A percentile compares a stretch with the other conserved stretches of the same genome.
phyloP scores from a whole-genome alignment of 2,113 vertebrate species.

The Brachyhypopomus gauderio region DNA sequence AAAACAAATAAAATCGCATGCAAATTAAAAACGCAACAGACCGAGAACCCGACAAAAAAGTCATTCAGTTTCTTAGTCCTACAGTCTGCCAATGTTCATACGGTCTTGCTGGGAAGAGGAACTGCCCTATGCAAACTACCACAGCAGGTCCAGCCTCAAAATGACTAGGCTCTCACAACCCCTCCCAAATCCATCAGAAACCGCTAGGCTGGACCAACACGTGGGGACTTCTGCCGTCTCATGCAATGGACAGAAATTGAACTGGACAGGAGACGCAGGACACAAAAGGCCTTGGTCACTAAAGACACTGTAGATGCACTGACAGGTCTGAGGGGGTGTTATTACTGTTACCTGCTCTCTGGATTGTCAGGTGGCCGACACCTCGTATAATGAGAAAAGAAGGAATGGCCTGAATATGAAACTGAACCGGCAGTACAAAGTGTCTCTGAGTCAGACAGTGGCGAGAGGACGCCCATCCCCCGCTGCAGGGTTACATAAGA shows the following conservation, averaged over 20 bases:
- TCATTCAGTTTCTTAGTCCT: neutral
- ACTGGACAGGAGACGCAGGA: too few species aligned
- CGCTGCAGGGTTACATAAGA: conserved; percentile 26
- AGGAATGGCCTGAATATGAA: conserved; percentile 40
- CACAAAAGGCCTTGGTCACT: neutral
- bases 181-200: conserved; percentile 12
- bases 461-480: conserved; percentile 24
- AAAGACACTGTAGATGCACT: neutral
- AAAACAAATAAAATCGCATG: too few species aligned
- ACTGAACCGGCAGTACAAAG: conserved; percentile 35
- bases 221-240: neutral
- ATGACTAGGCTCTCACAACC: neutral
- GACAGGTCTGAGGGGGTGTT: neutral
- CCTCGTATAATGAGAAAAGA: conserved; percentile 43
- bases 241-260: neutral
- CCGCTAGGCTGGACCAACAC: neutral
- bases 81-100: neutral
- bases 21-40: too few species aligned
- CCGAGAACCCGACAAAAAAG: too few species aligned
- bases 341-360: neutral
- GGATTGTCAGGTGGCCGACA: conserved; percentile 17
- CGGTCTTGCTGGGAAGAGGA: neutral
- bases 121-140: neutral
- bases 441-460: conserved; percentile 39
- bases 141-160: neutral